Evolutionary conservation across 2,888 invertebrate species (phyloP).

Genomic region (Anticlea derivata): DNA sequence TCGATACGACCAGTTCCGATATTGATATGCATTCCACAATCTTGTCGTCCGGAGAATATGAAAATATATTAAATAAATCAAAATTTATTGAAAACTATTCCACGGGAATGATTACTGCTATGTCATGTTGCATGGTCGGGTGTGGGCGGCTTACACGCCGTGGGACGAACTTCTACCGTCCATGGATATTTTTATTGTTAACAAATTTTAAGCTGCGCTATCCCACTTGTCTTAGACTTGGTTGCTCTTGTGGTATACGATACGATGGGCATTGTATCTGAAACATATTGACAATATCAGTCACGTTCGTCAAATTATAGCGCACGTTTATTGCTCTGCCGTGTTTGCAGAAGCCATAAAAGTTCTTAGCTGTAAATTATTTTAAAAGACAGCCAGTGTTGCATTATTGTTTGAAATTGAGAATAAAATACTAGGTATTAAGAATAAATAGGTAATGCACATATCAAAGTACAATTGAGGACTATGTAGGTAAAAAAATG

Average conservation of each 20-base stretch:
- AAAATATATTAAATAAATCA: constrained; percentile 61
- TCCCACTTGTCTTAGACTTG: constrained; percentile 33
- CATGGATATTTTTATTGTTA: constrained; percentile 54
- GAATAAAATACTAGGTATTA: constrained; percentile 10
- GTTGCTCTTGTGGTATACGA: constrained; percentile 23
- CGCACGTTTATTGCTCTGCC: constrained; percentile 18
- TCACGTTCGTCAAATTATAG: constrained; percentile 31
- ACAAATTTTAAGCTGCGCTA: constrained; percentile 48
- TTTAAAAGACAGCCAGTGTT: constrained; percentile 7
- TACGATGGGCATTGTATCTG: constrained; percentile 26
- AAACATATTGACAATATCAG: constrained; percentile 35
- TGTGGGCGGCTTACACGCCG: constrained; percentile 60
- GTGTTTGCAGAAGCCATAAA: constrained; percentile 12
- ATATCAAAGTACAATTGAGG: no score
- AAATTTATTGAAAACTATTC: constrained; percentile 62
- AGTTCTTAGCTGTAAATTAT: constrained; percentile 19
- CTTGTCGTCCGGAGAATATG: constrained; percentile 41
- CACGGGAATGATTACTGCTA: constrained; percentile 56
- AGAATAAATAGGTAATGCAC: not conserved
- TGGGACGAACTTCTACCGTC: constrained; percentile 53
- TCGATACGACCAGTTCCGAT: constrained; percentile 28
- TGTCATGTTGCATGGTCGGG: constrained; percentile 51
- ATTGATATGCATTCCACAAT: constrained; percentile 37
- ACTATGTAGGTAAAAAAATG: no score
- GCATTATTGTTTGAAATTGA: constrained; percentile 20